A percentile compares a stretch with the other conserved stretches of the same genome.
Evolutionary conservation across 2,888 invertebrate species (phyloP).

Genomic region (Tromatobia lineatoria): DNA sequence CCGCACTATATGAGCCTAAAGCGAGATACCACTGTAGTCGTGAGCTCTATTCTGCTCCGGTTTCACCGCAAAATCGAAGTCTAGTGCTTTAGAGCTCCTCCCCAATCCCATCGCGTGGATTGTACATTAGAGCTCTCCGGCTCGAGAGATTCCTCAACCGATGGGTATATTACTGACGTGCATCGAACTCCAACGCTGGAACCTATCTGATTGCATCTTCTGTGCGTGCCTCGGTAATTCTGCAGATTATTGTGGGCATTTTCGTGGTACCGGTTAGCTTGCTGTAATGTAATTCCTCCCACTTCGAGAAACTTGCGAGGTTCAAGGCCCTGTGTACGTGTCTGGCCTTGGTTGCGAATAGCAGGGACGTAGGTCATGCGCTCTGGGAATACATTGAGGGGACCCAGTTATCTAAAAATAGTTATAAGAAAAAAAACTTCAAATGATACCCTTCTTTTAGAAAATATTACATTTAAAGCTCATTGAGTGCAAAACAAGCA

Average conservation of each 20-base stretch:
- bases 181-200: not conserved
- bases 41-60: slow-evolving; percentile 12
- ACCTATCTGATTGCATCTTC: not conserved
- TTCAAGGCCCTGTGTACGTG: not conserved
- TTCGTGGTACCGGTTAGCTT: not conserved
- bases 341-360: not conserved
- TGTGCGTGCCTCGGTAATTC: slow-evolving; percentile 25
- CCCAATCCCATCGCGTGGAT: not conserved
- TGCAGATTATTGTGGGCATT: slow-evolving; percentile 6
- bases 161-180: slow-evolving; percentile 22
- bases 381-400: too few relatives aligned
- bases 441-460: too few relatives aligned
- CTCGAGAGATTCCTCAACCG: slow-evolving; percentile 28
- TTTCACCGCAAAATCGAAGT: slow-evolving; percentile 24
- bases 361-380: not conserved
- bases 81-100: slow-evolving; percentile 11
- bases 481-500: too few relatives aligned
- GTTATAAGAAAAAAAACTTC: too few relatives aligned
- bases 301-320: not conserved
- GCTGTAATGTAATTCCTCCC: not conserved
- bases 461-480: too few relatives aligned
- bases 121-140: slow-evolving; percentile 10
- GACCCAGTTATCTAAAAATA: too few relatives aligned
- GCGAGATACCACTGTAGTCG: slow-evolving; percentile 7
- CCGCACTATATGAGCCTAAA: not conserved